phyloP scores from a whole-genome alignment of 2,888 invertebrate genomes.

The Thelaira solivaga region DNA sequence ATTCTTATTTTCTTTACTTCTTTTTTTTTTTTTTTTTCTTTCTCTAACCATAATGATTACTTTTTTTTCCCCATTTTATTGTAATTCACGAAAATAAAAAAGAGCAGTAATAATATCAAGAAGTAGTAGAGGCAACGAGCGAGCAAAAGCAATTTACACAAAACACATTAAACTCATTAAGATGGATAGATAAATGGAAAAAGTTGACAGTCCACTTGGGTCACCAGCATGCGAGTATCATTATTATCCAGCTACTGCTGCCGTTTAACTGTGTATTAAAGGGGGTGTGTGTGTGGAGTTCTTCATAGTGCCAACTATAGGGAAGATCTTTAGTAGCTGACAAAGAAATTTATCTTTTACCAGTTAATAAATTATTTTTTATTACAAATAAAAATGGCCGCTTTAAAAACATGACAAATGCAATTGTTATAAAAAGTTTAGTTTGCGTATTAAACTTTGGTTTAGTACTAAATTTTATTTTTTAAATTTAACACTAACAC shows the following conservation, averaged over 20 bases:
- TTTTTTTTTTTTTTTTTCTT: neutral
- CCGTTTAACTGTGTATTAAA: too few species aligned
- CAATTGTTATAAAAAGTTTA: too few species aligned
- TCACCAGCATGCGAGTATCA: constrained; percentile 35
- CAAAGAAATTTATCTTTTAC: too few species aligned
- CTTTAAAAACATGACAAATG: too few species aligned
- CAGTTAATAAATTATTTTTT: too few species aligned
- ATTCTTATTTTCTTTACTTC: neutral
- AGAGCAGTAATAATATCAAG: neutral
- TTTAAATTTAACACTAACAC: too few species aligned
- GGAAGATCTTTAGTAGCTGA: too few species aligned
- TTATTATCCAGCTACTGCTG: constrained; percentile 8
- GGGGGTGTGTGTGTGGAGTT: neutral
- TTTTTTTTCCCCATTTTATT: constrained; percentile 35
- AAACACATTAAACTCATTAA: constrained; percentile 61
- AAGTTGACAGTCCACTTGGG: constrained; percentile 47
- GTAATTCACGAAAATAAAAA: constrained; percentile 19
- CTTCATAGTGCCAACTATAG: too few species aligned
- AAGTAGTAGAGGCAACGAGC: constrained; percentile 1
- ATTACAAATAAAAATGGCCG: too few species aligned
- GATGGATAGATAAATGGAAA: constrained; percentile 54
- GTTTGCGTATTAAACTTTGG: too few species aligned
- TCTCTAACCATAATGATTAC: constrained; percentile 12
- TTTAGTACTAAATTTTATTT: too few species aligned
- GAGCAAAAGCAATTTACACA: constrained; percentile 55